Evolutionary conservation across 2,797 vertebrate species (phyloP).

Genomic region (Trachurus trachurus): DNA sequence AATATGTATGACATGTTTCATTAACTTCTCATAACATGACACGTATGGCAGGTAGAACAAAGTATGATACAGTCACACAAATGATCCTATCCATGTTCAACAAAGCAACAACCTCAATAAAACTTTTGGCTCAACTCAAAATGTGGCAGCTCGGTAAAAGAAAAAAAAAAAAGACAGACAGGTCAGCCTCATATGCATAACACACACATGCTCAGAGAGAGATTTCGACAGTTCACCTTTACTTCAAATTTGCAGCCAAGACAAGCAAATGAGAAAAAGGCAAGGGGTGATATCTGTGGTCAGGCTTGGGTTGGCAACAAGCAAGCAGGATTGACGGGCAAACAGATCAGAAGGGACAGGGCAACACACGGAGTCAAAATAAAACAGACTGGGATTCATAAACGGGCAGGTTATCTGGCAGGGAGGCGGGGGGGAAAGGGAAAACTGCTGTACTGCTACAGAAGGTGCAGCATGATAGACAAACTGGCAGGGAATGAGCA

Average conservation of each 20-base stretch:
- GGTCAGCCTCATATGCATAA: neutral
- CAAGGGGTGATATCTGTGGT: neutral
- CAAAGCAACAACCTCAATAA: neutral
- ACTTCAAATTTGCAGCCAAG: neutral
- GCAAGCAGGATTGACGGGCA: neutral
- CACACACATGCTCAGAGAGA: neutral
- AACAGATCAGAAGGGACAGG: neutral
- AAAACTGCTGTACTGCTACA: neutral
- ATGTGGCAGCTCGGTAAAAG: neutral
- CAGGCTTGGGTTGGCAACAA: neutral
- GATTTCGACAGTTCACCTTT: neutral
- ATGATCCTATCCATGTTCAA: neutral
- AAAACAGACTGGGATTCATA: neutral
- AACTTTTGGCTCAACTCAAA: neutral
- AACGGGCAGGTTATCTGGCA: neutral
- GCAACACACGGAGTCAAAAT: neutral
- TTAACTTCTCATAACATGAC: too few species aligned
- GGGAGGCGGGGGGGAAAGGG: neutral
- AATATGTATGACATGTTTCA: too few species aligned
- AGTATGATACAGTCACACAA: neutral
- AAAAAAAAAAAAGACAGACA: too few species aligned
- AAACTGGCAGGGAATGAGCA: neutral
- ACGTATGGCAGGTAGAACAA: too few species aligned
- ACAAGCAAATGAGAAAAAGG: neutral
- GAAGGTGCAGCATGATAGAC: neutral